These are phyloP conservation scores for Oceanodroma leucorhoa DNA, from an alignment of 2,797 vertebrate genomes.

Conservation along the genomic window DNA sequence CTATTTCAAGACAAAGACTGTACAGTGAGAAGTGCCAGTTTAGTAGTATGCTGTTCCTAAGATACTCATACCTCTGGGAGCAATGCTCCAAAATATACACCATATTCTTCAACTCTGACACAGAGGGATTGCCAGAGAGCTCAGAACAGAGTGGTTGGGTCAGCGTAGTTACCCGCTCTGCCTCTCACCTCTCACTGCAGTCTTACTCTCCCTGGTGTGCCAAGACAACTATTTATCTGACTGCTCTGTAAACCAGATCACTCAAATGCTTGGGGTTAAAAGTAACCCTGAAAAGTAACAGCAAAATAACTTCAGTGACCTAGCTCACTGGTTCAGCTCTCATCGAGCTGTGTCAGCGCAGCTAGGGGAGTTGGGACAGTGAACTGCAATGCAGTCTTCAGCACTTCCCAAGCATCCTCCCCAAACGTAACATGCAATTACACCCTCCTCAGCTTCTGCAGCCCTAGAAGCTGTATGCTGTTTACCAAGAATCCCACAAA, in stretches of 20 bases:
- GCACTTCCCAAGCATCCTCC: not conserved
- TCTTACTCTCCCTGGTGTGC: not conserved
- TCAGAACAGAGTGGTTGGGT: not conserved
- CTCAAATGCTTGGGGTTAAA: not conserved
- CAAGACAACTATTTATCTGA: not conserved
- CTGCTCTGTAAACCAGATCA: not conserved
- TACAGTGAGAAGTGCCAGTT: not conserved
- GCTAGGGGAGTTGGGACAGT: not conserved
- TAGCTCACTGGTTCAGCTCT: not conserved
- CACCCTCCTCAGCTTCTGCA: not conserved
- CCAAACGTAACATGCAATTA: not conserved
- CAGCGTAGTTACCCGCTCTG: not conserved
- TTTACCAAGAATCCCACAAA: not conserved
- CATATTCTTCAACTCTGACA: slow-evolving; percentile 12
- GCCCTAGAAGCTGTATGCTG: not conserved
- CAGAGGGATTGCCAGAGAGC: not conserved
- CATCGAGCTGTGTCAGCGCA: slow-evolving; percentile 15
- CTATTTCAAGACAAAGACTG: slow-evolving; percentile 24
- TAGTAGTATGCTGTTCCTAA: not conserved
- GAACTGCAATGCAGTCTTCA: slow-evolving; percentile 37
- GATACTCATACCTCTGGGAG: not conserved
- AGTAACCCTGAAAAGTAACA: not conserved
- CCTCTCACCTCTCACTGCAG: not conserved
- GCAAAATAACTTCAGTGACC: slow-evolving; percentile 1
- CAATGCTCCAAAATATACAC: not conserved